phyloP scores from a whole-genome alignment of 2,888 invertebrate species.

The Eucera pruinosa region DNA sequence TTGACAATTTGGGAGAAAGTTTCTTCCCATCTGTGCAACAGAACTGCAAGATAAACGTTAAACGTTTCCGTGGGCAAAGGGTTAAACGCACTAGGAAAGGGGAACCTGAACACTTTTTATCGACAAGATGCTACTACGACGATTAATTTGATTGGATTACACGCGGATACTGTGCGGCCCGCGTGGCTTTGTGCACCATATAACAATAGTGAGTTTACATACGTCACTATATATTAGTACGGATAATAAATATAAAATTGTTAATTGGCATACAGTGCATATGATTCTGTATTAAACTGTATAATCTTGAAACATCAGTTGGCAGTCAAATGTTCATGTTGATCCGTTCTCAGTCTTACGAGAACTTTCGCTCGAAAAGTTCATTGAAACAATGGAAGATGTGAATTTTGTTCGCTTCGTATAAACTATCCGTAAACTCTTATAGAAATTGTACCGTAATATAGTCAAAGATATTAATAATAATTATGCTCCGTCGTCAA shows the following conservation, averaged over 20 bases:
- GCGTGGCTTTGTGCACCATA: slow-evolving; percentile 57
- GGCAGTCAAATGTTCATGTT: slow-evolving; percentile 44
- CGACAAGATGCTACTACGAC: slow-evolving; percentile 56
- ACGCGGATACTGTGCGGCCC: slow-evolving; percentile 52
- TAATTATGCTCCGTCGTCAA: slow-evolving; percentile 53
- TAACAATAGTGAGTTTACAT: slow-evolving; percentile 63
- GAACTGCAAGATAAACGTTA: too few relatives aligned
- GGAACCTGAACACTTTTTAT: slow-evolving; percentile 54
- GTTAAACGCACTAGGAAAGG: too few relatives aligned
- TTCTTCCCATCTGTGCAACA: too few relatives aligned
- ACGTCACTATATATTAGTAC: slow-evolving; percentile 68
- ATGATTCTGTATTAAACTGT: slow-evolving; percentile 64
- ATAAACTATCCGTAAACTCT: slow-evolving; percentile 51
- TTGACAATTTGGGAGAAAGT: too few relatives aligned
- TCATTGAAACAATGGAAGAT: slow-evolving; percentile 54
- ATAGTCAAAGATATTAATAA: slow-evolving; percentile 52
- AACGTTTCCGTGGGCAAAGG: too few relatives aligned
- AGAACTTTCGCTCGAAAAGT: slow-evolving; percentile 45
- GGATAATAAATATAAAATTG: slow-evolving; percentile 74
- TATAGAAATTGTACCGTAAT: slow-evolving; percentile 53
- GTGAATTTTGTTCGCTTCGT: slow-evolving; percentile 41
- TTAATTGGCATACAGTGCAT: slow-evolving; percentile 72
- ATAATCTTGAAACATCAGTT: slow-evolving; percentile 61
- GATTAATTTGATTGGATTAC: slow-evolving; percentile 70
- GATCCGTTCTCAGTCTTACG: slow-evolving; percentile 50